These are phyloP conservation scores for Palloptera scutellata DNA, from an alignment of 2,888 invertebrate species.

Conservation along the genomic window DNA sequence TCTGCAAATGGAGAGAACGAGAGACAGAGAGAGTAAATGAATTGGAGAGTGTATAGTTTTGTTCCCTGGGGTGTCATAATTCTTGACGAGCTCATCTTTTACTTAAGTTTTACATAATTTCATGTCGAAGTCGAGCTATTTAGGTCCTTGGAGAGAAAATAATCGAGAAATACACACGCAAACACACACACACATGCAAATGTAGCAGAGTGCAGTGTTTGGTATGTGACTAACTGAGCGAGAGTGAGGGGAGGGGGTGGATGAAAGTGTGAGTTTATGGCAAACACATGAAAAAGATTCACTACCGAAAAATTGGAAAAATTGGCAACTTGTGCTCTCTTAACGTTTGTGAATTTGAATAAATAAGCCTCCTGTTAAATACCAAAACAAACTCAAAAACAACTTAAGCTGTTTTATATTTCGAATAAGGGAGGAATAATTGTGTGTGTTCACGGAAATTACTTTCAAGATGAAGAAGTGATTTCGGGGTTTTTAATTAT, in stretches of 20 bases:
- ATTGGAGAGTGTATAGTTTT: conserved; percentile 20
- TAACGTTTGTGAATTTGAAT: conserved; percentile 17
- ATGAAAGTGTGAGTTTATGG: background rate
- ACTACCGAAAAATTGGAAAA: conserved; percentile 2
- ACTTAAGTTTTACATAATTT: conserved; percentile 65
- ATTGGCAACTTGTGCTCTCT: conserved; percentile 11
- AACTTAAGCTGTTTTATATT: no score
- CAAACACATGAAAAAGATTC: background rate
- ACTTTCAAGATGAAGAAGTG: no score
- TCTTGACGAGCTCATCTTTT: conserved; percentile 65
- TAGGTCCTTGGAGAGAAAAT: conserved; percentile 52
- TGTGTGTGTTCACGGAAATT: no score
- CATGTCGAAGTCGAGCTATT: conserved; percentile 37
- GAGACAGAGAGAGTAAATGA: no score
- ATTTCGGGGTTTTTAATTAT: no score
- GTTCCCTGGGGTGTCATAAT: conserved; percentile 64
- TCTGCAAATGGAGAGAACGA: no score
- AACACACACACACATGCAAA: background rate
- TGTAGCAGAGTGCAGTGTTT: background rate
- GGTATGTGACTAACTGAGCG: background rate
- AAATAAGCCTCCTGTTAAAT: conserved; percentile 7
- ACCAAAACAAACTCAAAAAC: no score
- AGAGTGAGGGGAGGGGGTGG: background rate
- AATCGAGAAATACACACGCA: conserved; percentile 39
- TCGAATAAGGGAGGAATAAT: no score